Evolutionary conservation across 2,797 vertebrate species (phyloP).

Genomic region (Cossypha niveicapilla): DNA sequence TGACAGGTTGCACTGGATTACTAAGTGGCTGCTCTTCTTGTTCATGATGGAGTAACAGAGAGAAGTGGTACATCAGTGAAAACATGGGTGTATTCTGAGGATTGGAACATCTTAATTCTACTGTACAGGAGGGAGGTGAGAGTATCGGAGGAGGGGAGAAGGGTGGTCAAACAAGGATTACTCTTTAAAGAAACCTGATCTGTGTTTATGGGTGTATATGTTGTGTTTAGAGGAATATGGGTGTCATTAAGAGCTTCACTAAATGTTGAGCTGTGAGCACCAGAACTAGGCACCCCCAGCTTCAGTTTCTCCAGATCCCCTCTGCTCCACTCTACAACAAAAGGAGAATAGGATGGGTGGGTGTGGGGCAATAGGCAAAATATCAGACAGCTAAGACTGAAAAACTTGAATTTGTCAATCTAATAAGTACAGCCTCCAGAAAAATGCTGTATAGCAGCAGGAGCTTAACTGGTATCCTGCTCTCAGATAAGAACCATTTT

Average conservation of each 20-base stretch:
- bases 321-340: background rate
- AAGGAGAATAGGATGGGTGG: background rate
- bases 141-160: fast-evolving
- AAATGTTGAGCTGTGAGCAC: background rate
- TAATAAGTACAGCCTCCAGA: background rate
- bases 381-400: background rate
- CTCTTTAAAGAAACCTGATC: background rate
- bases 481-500: background rate
- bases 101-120: background rate
- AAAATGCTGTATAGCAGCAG: background rate
- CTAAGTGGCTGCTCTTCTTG: background rate
- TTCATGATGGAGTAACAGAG: background rate
- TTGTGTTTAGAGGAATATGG: background rate
- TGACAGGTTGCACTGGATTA: background rate
- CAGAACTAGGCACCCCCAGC: background rate
- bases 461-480: background rate
- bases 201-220: background rate
- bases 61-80: background rate
- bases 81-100: background rate
- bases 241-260: background rate
- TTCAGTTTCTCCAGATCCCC: background rate
- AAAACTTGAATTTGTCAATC: background rate
- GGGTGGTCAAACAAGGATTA: background rate
- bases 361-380: background rate
- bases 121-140: background rate